Base-by-base conservation (phyloP, 2,797 vertebrate species). In the Euthynnus affinis region DNA sequence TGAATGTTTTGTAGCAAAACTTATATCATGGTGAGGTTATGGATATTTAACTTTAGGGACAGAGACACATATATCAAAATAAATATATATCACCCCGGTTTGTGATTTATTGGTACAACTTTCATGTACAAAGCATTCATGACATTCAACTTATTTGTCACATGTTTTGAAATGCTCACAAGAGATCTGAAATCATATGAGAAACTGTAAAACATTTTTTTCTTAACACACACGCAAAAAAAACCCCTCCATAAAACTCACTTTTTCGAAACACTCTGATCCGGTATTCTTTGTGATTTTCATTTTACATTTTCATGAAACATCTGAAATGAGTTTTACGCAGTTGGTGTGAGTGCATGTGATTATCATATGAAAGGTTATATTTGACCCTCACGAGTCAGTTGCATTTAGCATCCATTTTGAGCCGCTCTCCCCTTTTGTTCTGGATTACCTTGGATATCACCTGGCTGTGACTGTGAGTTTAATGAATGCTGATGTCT, bases 401-500 rank as follows among this genome's bases (percentile, higher is more conserved):
- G 80, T 84, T 90, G 82, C 63, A 53, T 93, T 92, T 87, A 92
- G 86, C 87, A 74, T 93, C 92, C 88, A 90, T 92, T 90, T 90
- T 84, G 81, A 87, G 79, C 71, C 78, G 12, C 76, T 78, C 74
- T 82, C 55, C 70, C 76, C 69, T 81, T 92, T 94, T 88, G 81
- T 92, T 89, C 80, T 82, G 87, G 77, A 88, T 88, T 93, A 88
- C 87, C 73, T 91, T 85, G 88, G 79, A 71, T 84, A 88, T 92
- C 88, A 92, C 91, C 92, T 91, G 88, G 79, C 82, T 76, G 67
- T 72, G 90, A 89, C 91, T 88, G 87, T 87, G 89, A 94, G 88
- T 85, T 77, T 94, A 94, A 95, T 95, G 92, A 94, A 93, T 90
- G 89, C 91, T 93, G 93, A 95, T 94, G 83, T 94, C 88, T 93